A percentile compares a stretch with the other conserved stretches of the same genome.
These are phyloP conservation scores for Jordanella pulchra DNA, from an alignment of 2,797 vertebrate genomes.

Conservation along the genomic window DNA sequence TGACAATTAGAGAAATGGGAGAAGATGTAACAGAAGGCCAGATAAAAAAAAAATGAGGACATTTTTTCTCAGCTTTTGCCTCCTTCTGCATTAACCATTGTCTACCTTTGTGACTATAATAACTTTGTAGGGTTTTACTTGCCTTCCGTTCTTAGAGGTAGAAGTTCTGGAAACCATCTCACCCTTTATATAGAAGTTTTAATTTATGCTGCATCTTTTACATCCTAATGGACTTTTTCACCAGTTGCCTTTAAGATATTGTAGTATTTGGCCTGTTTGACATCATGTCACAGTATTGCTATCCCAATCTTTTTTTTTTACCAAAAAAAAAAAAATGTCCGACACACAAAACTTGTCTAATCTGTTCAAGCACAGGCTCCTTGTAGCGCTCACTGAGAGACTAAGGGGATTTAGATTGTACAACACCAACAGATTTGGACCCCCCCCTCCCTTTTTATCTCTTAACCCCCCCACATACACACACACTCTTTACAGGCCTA, in stretches of 20 bases:
- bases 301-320: no score
- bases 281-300: no score
- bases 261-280: no score
- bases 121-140: not conserved
- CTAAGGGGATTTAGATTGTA: constrained; percentile 73
- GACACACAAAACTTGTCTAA: constrained; percentile 38
- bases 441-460: constrained; percentile 38
- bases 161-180: no score
- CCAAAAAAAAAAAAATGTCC: not conserved
- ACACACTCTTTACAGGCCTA: constrained; percentile 26
- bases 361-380: constrained; percentile 57
- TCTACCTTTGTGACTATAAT: not conserved
- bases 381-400: constrained; percentile 60
- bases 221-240: not conserved
- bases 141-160: not conserved
- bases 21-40: constrained; percentile 47
- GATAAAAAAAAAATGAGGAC: constrained; percentile 39
- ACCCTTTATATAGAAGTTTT: not conserved
- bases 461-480: constrained; percentile 17
- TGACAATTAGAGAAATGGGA: constrained; percentile 67
- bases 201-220: not conserved
- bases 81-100: not conserved
- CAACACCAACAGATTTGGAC: constrained; percentile 72
- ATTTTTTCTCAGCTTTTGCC: not conserved
- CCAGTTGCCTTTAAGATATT: not conserved